These are phyloP conservation scores for Microtus oregoni DNA, from an alignment of 2,113 vertebrate genomes.

Conservation along the genomic window DNA sequence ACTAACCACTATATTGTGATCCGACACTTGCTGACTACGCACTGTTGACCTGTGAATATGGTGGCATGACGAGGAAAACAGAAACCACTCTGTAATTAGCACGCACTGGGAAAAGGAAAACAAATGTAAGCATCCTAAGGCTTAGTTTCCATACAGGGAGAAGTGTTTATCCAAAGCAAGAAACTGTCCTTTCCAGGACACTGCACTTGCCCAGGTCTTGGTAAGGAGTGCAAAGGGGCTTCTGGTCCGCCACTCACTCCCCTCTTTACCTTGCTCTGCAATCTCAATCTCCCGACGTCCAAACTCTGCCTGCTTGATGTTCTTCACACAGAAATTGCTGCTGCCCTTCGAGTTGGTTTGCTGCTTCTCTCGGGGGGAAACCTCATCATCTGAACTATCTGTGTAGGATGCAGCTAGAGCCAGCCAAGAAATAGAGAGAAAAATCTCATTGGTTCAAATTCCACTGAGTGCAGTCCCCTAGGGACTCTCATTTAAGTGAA, in stretches of 20 bases:
- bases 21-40: conserved; percentile 35
- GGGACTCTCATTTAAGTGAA: not conserved
- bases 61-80: conserved; percentile 26
- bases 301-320: conserved; percentile 97
- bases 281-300: conserved; percentile 97
- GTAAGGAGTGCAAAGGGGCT: not conserved
- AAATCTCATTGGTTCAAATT: conserved; percentile 41
- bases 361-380: conserved; percentile 94
- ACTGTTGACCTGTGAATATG: not conserved
- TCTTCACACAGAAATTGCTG: conserved; percentile 98
- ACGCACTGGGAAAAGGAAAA: conserved; percentile 30
- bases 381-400: conserved; percentile 97
- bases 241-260: not conserved
- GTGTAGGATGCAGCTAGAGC: conserved; percentile 94
- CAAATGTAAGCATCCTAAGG: not conserved
- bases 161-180: not conserved
- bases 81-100: conserved; percentile 56
- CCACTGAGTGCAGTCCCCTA: not conserved
- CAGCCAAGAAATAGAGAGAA: conserved; percentile 47
- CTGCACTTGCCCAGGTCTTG: not conserved
- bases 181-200: not conserved
- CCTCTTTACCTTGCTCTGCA: conserved; percentile 93
- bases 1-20: not conserved
- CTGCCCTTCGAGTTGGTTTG: conserved; percentile 96
- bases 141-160: conserved; percentile 14